A percentile compares a stretch with the other conserved stretches of the same genome.
Evolutionary conservation across 2,113 vertebrate species (phyloP).

Genomic region (Chrysemys picta): DNA sequence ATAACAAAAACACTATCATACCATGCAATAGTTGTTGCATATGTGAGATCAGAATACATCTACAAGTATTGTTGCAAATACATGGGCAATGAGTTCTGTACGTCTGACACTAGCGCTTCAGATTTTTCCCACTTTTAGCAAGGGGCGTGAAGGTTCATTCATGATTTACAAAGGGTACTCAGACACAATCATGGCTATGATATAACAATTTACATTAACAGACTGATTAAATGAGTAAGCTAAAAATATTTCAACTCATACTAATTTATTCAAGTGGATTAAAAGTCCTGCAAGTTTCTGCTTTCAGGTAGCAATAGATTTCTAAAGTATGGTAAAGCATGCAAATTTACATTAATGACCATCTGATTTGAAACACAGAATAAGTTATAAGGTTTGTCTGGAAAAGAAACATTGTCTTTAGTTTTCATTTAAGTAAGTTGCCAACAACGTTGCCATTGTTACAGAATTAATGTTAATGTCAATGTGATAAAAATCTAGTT

Average conservation of each 20-base stretch:
- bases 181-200: constrained; percentile 8
- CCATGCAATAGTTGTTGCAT: accelerated
- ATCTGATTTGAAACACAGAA: not conserved
- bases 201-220: constrained; percentile 32
- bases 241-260: constrained; percentile 24
- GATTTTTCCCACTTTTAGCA: not conserved
- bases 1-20: not conserved
- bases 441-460: not conserved
- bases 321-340: constrained; percentile 22
- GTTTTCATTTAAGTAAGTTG: constrained; percentile 36
- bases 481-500: not conserved
- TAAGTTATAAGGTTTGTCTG: constrained; percentile 31
- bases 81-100: not conserved
- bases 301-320: constrained; percentile 17
- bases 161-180: not conserved
- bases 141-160: not conserved
- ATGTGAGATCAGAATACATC: not conserved
- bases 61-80: not conserved
- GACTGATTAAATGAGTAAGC: not conserved
- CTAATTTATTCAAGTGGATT: constrained; percentile 34
- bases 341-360: not conserved
- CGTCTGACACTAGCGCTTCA: not conserved
- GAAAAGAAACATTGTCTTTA: constrained; percentile 7
- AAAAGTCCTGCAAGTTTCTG: constrained; percentile 34
- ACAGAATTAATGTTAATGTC: not conserved